A percentile compares a stretch with the other conserved stretches of the same genome.
phyloP scores from a whole-genome alignment of 2,888 invertebrate genomes.

The Leptarthrus brevirostris region DNA sequence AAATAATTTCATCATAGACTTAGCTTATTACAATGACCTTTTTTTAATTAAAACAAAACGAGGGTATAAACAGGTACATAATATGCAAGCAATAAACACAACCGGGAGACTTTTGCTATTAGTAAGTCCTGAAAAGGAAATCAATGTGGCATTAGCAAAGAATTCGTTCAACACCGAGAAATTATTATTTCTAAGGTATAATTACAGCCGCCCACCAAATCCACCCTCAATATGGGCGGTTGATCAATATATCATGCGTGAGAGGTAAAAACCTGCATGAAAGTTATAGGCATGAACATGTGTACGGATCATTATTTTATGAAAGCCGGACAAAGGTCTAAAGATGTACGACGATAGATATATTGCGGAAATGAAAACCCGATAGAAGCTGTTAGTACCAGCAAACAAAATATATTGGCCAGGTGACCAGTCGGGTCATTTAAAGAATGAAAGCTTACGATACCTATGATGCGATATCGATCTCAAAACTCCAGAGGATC shows the following conservation, averaged over 20 bases:
- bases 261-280: slow-evolving; percentile 49
- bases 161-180: slow-evolving; percentile 44
- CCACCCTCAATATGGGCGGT: slow-evolving; percentile 54
- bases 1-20: no score
- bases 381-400: background rate
- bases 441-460: background rate
- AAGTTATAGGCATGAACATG: background rate
- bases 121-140: slow-evolving; percentile 32
- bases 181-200: slow-evolving; percentile 50
- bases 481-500: no score
- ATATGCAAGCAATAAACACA: background rate
- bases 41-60: slow-evolving; percentile 48
- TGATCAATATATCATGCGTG: slow-evolving; percentile 54
- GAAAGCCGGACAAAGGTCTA: slow-evolving; percentile 41
- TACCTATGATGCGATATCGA: slow-evolving; percentile 19
- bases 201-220: slow-evolving; percentile 53
- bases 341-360: slow-evolving; percentile 7
- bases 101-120: slow-evolving; percentile 1
- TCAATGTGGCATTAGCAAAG: slow-evolving; percentile 40
- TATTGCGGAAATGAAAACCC: slow-evolving; percentile 38
- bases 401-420: slow-evolving; percentile 27
- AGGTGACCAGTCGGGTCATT: slow-evolving; percentile 36
- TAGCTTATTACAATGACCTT: slow-evolving; percentile 7
- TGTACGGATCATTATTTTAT: slow-evolving; percentile 35
- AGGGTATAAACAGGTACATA: background rate